Base-by-base conservation (phyloP, 1,140 invertebrate species). In the Sweltsa coloradensis region DNA sequence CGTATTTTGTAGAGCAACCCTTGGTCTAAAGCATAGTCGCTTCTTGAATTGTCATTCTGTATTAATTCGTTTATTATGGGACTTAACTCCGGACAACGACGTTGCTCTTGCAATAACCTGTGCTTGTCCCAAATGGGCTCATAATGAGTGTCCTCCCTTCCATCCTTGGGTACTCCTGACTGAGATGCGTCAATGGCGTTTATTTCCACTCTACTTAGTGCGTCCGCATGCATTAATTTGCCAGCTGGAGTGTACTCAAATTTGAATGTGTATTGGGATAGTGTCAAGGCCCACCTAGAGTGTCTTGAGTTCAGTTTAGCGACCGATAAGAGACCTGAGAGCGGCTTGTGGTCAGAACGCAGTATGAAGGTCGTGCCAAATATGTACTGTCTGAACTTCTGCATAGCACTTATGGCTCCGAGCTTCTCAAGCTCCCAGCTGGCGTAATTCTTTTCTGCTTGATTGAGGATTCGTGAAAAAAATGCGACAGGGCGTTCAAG, bases 361-460 rank as follows among this genome's bases (percentile, higher is more conserved):
- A 57, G 18, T 39, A 45, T 41, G 48, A 56, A 57, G 34, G 54
- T 29, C 41, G 45, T 34, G 26, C 46, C 50, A 36, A 34, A 50
- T 3, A 54, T 39, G 29, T 54, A 53, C 14, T 46, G 36, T 39
- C 21, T 39, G 21, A 39, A 39, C 14, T 39, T 14, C 16, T 39
- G 14, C 14, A 14, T 13, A 39, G 11, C 21, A 9, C 21, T 19
- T 7, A 39, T 3, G 9, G 3, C 21, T 11, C 14, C 36, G 1
- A 39, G 1, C 21, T 18, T 18, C 16, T 39, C 36, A 11, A 11
- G 14, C 21, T 72, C 63, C 1, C 59, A 62, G 3, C 56, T 60
- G 3, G 45, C 49, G 34, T 65, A 72, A 24, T 63, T 62, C 40
- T 31, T 51, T 58, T 70, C 68, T 9, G 55, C 47, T 16, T 47